phyloP scores from a whole-genome alignment of 2,797 vertebrate species.

The Rhynchotus rufescens region DNA sequence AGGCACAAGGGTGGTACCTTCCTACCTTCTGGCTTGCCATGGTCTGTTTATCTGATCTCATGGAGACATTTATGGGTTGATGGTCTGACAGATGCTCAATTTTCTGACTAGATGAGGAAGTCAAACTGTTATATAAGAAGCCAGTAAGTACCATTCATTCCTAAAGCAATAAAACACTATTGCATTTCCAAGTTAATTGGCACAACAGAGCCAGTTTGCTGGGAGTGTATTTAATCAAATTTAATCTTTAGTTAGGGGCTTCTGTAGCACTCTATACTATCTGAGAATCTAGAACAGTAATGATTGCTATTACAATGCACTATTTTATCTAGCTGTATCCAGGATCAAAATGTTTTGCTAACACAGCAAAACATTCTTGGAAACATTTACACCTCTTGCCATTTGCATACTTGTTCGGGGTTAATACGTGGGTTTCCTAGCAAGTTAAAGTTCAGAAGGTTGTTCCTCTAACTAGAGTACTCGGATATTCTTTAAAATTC shows the following conservation, averaged over 20 bases:
- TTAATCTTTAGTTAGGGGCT: slow-evolving; percentile 34
- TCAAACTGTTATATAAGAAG: slow-evolving; percentile 69
- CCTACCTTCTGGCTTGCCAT: slow-evolving; percentile 59
- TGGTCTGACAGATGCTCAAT: slow-evolving; percentile 63
- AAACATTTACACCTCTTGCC: not conserved
- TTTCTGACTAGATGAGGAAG: slow-evolving; percentile 65
- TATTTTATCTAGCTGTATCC: not conserved
- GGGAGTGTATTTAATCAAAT: not conserved
- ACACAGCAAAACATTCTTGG: not conserved
- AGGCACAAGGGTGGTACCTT: slow-evolving; percentile 62
- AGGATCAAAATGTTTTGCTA: not conserved
- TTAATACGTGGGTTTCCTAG: not conserved
- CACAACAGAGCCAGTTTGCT: not conserved
- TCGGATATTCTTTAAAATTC: not conserved
- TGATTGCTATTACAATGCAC: not conserved
- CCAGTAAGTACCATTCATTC: slow-evolving; percentile 43
- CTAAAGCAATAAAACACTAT: slow-evolving; percentile 36
- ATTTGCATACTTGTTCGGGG: accelerated
- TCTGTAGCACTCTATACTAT: not conserved
- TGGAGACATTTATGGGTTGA: slow-evolving; percentile 63
- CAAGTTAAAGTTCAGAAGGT: not conserved
- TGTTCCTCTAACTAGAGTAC: not conserved
- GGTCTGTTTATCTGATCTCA: slow-evolving; percentile 72
- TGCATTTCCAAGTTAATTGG: slow-evolving; percentile 8
- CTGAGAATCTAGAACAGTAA: not conserved